Base-by-base conservation (phyloP, 2,888 invertebrate genomes). In the Melipona bicolor region DNA sequence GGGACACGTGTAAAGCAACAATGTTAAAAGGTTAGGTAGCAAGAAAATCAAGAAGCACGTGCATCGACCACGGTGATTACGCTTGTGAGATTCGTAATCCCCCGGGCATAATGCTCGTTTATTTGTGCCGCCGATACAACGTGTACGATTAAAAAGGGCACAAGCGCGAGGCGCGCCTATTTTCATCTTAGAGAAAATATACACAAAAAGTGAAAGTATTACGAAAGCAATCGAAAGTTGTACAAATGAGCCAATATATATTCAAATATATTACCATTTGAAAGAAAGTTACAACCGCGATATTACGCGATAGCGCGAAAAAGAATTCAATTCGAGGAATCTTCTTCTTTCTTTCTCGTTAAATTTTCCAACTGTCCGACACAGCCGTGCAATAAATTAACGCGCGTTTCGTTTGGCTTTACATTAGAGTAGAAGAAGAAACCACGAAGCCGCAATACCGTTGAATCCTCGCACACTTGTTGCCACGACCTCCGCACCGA, bases 11-110 rank as follows among this genome's bases (percentile, higher is more conserved):
- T n/a, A 21, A 24, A 4, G 54, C 27, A 64, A 62, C 68, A 81
- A 69, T 79, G 81, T 73, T 81, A 19, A 81, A 81, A 81, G 81
- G 81, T 81, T 79, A 74, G 79, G n/a, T 49, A 49, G 27, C 64
- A 50, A 56, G 32, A 67, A 24, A 54, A n/a, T 76, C 27, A 21
- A n/a, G 54, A 15, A 73, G n/a, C 54, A 54, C 71, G 71, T 72
- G 56, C 32, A 43, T 19, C n/a, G 36, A 43, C 27, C 9, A 67
- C 5, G 17, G 3, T 21, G 24, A 19, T 74, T 64, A 36, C 6
- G 19, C 64, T 36, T 15, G n/a, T 11, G 27, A 43, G 65, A 52
- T 43, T 54, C 21, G n/a, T 32, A 56, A 56, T 56, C 21, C n/a
- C n/a, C 5, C 4, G 9, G 24, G 21, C 0, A 27, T 61, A 24